A percentile compares a stretch with the other conserved stretches of the same genome.
Evolutionary conservation across 1,140 invertebrate species (phyloP).

Genomic region (Apis florea): DNA sequence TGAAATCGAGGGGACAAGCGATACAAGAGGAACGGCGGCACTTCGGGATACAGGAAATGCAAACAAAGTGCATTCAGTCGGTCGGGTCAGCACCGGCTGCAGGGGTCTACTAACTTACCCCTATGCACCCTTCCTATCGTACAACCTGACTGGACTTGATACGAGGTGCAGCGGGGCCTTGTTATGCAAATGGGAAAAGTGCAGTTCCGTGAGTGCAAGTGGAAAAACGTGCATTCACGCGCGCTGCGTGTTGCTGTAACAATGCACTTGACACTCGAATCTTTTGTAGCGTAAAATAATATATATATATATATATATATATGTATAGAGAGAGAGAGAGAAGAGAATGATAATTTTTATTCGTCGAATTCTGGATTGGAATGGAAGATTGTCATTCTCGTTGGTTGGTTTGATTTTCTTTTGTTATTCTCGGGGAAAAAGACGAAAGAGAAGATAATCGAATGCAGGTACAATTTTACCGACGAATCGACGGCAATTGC

Average conservation of each 20-base stretch:
- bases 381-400: too few relatives aligned
- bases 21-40: conserved; percentile 22
- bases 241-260: neutral
- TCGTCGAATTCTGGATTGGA: too few relatives aligned
- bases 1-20: conserved; percentile 41
- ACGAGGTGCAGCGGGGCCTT: conserved; percentile 58
- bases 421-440: neutral
- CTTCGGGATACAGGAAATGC: conserved; percentile 38
- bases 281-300: too few relatives aligned
- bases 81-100: conserved; percentile 37
- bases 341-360: neutral
- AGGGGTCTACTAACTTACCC: conserved; percentile 49
- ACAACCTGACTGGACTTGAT: conserved; percentile 61
- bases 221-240: conserved; percentile 50
- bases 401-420: too few relatives aligned
- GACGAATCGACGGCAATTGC: conserved; percentile 1
- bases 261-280: conserved; percentile 22
- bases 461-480: neutral
- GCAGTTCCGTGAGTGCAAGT: conserved; percentile 50
- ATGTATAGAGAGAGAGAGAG: too few relatives aligned
- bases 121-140: conserved; percentile 39
- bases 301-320: too few relatives aligned
- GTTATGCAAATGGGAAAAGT: conserved; percentile 69
- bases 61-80: conserved; percentile 54
- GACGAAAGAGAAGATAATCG: too few relatives aligned